phyloP scores from a whole-genome alignment of 2,113 vertebrate species.

The Smithornis capensis region DNA sequence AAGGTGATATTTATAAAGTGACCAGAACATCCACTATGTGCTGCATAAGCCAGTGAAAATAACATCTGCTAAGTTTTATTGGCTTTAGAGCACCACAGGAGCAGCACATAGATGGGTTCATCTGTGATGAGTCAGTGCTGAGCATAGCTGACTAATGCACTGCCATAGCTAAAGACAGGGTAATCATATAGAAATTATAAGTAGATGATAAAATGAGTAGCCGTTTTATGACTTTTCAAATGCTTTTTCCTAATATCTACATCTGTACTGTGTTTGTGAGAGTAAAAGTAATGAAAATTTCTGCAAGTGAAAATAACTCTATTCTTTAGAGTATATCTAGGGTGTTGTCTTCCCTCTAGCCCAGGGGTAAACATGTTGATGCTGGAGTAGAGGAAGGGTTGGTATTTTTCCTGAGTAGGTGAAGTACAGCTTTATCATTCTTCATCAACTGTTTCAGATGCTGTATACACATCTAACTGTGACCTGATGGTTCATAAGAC shows the following conservation, averaged over 20 bases:
- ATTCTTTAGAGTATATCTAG: constrained; percentile 54
- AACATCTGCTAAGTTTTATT: constrained; percentile 54
- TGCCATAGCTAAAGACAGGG: not conserved
- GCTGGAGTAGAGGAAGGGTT: constrained; percentile 32
- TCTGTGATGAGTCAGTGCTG: not conserved
- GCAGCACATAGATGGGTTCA: not conserved
- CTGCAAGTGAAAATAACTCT: constrained; percentile 51
- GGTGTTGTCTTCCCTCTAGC: constrained; percentile 55
- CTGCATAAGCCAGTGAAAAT: constrained; percentile 26
- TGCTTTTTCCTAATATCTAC: constrained; percentile 6
- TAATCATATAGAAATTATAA: not conserved
- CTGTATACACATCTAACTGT: not conserved
- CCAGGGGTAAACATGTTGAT: constrained; percentile 60
- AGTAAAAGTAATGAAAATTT: constrained; percentile 37
- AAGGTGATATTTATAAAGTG: constrained; percentile 61
- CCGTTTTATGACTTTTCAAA: constrained; percentile 17
- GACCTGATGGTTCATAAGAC: not conserved
- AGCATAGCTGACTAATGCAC: not conserved
- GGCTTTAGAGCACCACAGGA: constrained; percentile 14
- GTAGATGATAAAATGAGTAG: constrained; percentile 39
- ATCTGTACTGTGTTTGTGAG: constrained; percentile 34
- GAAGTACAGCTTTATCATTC: constrained; percentile 6
- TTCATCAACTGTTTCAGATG: constrained; percentile 24
- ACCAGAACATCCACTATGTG: constrained; percentile 25
- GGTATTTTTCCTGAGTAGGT: constrained; percentile 21